Conservation (phyloP, 2,888 invertebrate genomes). For the Acronicta alni region DNA sequence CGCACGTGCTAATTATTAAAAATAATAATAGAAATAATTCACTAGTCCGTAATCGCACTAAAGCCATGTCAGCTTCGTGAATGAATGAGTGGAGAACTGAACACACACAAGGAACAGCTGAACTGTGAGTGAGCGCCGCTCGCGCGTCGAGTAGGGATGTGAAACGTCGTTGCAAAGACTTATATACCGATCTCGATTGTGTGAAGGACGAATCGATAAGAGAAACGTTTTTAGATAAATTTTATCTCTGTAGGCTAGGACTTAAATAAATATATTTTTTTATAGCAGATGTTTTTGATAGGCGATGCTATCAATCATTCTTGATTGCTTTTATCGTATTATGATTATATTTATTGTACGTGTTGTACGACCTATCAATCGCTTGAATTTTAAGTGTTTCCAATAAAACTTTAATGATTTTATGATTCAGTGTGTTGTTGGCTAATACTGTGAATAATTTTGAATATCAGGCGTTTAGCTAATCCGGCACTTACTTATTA, state of each 20-base stretch:
- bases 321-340: constrained; percentile 44
- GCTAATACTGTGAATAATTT: neutral
- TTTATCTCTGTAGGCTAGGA: constrained; percentile 49
- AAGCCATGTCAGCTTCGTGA: constrained; percentile 72
- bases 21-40: constrained; percentile 82
- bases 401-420: constrained; percentile 4
- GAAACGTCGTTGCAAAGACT: constrained; percentile 44
- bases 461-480: no score
- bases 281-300: constrained; percentile 46
- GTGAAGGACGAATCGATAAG: constrained; percentile 55
- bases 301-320: constrained; percentile 49
- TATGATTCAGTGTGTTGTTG: neutral
- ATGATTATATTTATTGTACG: constrained; percentile 21
- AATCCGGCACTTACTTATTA: no score
- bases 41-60: constrained; percentile 81
- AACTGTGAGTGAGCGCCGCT: constrained; percentile 30
- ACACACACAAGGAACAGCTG: constrained; percentile 28
- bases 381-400: neutral
- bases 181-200: constrained; percentile 54
- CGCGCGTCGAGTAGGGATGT: constrained; percentile 58
- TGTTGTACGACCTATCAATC: constrained; percentile 1
- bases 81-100: constrained; percentile 44
- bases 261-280: constrained; percentile 43
- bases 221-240: constrained; percentile 48
- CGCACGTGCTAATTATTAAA: constrained; percentile 76